A percentile compares a stretch with the other conserved stretches of the same genome.
Conservation (phyloP, 2,888 invertebrate species). For the Bibio marci region DNA sequence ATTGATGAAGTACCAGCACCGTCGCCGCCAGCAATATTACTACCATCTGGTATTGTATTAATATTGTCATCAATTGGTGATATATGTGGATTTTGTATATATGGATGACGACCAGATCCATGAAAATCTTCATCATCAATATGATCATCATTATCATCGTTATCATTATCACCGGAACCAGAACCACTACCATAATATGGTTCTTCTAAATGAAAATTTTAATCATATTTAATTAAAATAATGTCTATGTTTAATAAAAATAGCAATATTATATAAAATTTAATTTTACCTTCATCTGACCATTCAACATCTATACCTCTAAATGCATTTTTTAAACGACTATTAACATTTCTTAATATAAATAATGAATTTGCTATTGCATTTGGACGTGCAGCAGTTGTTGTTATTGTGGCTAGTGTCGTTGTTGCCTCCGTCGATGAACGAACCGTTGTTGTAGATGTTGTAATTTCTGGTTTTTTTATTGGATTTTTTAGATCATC, state of each 20-base stretch:
- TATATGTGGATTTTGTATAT: conserved; percentile 14
- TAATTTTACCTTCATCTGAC: conserved; percentile 40
- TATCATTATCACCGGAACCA: conserved; percentile 49
- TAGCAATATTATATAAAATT: conserved; percentile 2
- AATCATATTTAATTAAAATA: too few species aligned
- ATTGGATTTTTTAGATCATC: conserved; percentile 46
- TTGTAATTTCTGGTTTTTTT: conserved; percentile 51
- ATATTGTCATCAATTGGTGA: conserved; percentile 3
- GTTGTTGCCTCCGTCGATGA: conserved; percentile 29
- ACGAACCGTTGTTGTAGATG: conserved; percentile 24
- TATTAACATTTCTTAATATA: conserved; percentile 58
- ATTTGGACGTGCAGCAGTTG: conserved; percentile 43
- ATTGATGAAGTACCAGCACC: background rate
- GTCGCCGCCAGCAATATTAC: conserved; percentile 9
- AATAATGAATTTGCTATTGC: conserved; percentile 29
- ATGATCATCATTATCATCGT: conserved; percentile 27
- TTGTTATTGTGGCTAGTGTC: conserved; percentile 19
- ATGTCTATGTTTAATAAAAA: too few species aligned
- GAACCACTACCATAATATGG: conserved; percentile 47
- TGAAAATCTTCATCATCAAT: conserved; percentile 27
- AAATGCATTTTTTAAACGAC: conserved; percentile 70
- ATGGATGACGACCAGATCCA: conserved; percentile 26
- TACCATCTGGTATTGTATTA: conserved; percentile 3
- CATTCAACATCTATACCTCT: conserved; percentile 85
- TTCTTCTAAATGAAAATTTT: conserved; percentile 29